These are phyloP conservation scores for Dromius quadrimaculatus DNA, from an alignment of 2,888 invertebrate genomes.

Conservation along the genomic window DNA sequence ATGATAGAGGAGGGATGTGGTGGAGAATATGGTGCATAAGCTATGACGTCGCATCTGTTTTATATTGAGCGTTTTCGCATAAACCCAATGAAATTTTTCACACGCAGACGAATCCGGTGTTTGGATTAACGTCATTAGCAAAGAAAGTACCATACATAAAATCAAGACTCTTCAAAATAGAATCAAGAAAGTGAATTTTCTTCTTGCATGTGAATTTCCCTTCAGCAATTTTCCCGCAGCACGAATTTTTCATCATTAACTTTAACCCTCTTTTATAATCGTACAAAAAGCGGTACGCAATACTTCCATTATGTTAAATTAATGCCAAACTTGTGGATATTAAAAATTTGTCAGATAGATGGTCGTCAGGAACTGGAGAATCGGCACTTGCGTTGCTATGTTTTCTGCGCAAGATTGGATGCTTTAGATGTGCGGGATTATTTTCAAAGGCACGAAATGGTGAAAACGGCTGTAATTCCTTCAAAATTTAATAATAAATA, in stretches of 20 bases:
- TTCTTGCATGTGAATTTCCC: not conserved
- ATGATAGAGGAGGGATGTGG: not conserved
- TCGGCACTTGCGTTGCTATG: no score
- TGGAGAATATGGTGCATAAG: constrained; percentile 6
- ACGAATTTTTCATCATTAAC: no score
- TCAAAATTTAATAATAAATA: no score
- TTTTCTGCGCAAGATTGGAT: no score
- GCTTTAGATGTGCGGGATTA: no score
- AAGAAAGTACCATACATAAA: not conserved
- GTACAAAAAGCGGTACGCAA: no score
- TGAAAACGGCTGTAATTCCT: no score
- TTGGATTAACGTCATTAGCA: constrained; percentile 29
- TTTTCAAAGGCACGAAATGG: no score
- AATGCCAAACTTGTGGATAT: not conserved
- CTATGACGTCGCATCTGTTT: constrained; percentile 40
- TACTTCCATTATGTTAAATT: not conserved
- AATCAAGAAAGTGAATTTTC: not conserved
- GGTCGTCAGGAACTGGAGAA: not conserved
- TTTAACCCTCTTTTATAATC: no score
- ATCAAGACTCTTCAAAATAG: not conserved
- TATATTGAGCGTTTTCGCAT: constrained; percentile 37
- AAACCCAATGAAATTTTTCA: constrained; percentile 39
- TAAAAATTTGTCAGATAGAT: not conserved
- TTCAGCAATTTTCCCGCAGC: no score
- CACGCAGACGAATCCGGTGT: constrained; percentile 25